Percentiles rank a stretch among this genome's conserved stretches.
These are phyloP conservation scores for Tridacna gigas DNA, from an alignment of 2,888 invertebrate species.

Conservation along the genomic window DNA sequence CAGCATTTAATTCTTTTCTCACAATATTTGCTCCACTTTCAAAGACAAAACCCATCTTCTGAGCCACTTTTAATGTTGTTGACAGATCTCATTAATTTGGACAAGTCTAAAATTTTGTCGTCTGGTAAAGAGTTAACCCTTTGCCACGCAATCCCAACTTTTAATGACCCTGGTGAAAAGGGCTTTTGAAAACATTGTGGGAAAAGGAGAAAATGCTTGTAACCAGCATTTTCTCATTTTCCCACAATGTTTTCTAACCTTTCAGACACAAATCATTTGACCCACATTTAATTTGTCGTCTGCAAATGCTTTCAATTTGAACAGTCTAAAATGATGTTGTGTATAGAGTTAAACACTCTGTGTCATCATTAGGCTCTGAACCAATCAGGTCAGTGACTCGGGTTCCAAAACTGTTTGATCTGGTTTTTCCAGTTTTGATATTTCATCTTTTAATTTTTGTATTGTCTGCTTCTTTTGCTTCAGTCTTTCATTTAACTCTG, in stretches of 20 bases:
- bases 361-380: no score
- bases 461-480: constrained; percentile 87
- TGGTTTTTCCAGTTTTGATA: constrained; percentile 89
- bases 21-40: neutral
- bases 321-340: no score
- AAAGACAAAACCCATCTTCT: neutral
- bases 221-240: neutral
- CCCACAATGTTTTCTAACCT: neutral
- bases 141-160: neutral
- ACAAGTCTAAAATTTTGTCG: neutral
- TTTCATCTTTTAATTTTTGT: constrained; percentile 88
- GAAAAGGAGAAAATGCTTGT: neutral
- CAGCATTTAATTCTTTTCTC: neutral
- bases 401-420: constrained; percentile 50
- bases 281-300: no score
- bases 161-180: neutral
- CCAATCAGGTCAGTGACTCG: constrained; percentile 62
- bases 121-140: neutral
- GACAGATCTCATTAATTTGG: neutral
- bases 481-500: constrained; percentile 83
- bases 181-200: neutral
- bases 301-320: no score
- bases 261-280: neutral
- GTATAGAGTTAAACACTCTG: no score
- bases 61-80: neutral